Conservation (phyloP, 2,113 vertebrate species). For the Thymallus thymallus region DNA sequence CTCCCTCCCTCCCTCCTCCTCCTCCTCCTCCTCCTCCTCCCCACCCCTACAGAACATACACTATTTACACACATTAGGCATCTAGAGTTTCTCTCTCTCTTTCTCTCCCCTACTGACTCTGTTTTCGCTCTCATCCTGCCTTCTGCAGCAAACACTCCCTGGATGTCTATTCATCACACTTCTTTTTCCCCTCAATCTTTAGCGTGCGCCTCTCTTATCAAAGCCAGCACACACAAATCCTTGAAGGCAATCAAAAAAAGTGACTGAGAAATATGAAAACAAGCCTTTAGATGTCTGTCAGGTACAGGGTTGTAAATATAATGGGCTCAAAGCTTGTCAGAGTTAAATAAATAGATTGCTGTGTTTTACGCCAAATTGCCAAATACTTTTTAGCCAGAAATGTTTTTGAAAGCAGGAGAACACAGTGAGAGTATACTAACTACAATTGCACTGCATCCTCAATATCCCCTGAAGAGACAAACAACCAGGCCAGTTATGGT, state of each 20-base stretch:
- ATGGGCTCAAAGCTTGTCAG: slow-evolving; percentile 28
- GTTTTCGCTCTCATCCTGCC: neutral
- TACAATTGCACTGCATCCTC: neutral
- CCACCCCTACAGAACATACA: neutral
- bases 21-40: no score
- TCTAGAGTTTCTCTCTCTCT: slow-evolving; percentile 23
- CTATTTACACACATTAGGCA: slow-evolving; percentile 32
- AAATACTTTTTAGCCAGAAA: slow-evolving; percentile 26
- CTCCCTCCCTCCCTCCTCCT: no score
- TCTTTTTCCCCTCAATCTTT: neutral
- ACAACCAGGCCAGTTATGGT: neutral
- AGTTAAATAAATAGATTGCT: slow-evolving; percentile 28
- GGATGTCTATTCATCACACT: slow-evolving; percentile 15
- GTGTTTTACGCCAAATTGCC: slow-evolving; percentile 32
- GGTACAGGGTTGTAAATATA: slow-evolving; percentile 32
- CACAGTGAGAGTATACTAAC: neutral
- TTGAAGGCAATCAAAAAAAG: slow-evolving; percentile 40
- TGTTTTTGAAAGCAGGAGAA: neutral
- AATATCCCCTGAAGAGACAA: neutral
- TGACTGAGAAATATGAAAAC: slow-evolving; percentile 29
- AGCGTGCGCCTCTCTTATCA: slow-evolving; percentile 23
- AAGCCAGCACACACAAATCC: slow-evolving; percentile 30
- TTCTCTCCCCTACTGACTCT: neutral
- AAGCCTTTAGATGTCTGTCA: slow-evolving; percentile 34
- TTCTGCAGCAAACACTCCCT: slow-evolving; percentile 16